These are phyloP conservation scores for Boloria euphrosyne DNA, from an alignment of 2,888 invertebrate species.

Conservation along the genomic window DNA sequence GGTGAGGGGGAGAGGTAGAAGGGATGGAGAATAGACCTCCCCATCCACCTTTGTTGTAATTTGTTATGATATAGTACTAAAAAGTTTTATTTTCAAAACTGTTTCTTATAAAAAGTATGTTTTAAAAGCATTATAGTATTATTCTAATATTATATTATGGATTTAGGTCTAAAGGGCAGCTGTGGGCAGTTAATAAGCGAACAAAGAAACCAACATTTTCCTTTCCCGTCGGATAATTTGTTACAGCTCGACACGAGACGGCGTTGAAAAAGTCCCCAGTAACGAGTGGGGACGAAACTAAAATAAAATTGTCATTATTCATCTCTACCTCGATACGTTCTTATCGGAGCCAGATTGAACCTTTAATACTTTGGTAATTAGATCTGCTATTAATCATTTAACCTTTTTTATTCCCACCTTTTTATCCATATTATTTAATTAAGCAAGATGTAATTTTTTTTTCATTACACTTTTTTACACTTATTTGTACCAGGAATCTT, in stretches of 20 bases:
- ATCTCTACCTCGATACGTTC: constrained; percentile 15
- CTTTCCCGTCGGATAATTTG: constrained; percentile 23
- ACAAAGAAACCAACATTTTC: constrained; percentile 25
- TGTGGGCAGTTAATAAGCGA: constrained; percentile 18
- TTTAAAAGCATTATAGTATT: too few relatives aligned
- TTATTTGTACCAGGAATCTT: too few relatives aligned
- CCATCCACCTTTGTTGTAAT: too few relatives aligned
- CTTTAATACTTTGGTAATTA: constrained; percentile 13
- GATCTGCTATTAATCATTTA: constrained; percentile 4
- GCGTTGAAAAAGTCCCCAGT: constrained; percentile 32
- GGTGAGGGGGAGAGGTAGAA: too few relatives aligned
- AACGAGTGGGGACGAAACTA: constrained; percentile 25
- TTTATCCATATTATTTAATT: too few relatives aligned
- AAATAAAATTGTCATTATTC: constrained; percentile 33
- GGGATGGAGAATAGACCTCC: too few relatives aligned
- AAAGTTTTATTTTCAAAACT: too few relatives aligned
- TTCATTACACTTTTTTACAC: too few relatives aligned
- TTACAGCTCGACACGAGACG: constrained; percentile 27
- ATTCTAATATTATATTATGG: background rate
- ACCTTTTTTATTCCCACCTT: too few relatives aligned
- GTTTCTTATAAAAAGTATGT: too few relatives aligned
- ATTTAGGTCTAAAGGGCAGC: background rate
- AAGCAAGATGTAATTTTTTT: too few relatives aligned
- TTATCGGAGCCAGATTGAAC: constrained; percentile 15
- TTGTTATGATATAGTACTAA: too few relatives aligned